Evolutionary conservation across 2,113 vertebrate genomes (phyloP).

Genomic region (Orientallactaga bullata): DNA sequence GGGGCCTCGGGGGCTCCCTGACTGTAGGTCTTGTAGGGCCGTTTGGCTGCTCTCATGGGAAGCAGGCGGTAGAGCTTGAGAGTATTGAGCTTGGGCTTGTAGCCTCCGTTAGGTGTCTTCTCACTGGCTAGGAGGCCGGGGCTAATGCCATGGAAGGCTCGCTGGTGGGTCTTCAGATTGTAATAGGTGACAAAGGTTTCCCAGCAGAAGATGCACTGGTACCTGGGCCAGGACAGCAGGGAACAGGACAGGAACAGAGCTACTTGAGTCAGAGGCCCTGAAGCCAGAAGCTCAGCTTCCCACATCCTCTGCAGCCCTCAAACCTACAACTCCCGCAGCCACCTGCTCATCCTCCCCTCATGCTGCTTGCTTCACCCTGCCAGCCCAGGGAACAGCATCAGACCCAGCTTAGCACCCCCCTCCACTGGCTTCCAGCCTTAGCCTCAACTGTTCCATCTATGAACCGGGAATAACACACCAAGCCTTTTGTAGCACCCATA

Average conservation of each 20-base stretch:
- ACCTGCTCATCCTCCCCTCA: background rate
- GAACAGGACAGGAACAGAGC: constrained; percentile 62
- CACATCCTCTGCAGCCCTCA: background rate
- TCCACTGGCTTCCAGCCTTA: background rate
- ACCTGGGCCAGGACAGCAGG: constrained; percentile 84
- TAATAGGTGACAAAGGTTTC: constrained; percentile 98
- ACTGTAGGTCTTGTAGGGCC: constrained; percentile 96
- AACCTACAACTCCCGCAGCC: background rate
- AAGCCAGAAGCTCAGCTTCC: constrained; percentile 16
- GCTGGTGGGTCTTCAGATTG: constrained; percentile 97
- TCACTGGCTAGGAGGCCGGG: constrained; percentile 95
- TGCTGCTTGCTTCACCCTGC: background rate
- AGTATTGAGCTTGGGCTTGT: constrained; percentile 95
- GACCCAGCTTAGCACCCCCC: background rate
- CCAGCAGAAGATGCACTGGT: constrained; percentile 98
- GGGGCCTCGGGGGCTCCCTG: constrained; percentile 88
- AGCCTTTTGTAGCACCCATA: background rate
- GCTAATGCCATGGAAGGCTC: constrained; percentile 94
- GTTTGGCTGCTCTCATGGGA: constrained; percentile 95
- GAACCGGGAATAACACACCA: constrained; percentile 1
- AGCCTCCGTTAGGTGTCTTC: constrained; percentile 96
- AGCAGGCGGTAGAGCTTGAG: constrained; percentile 96
- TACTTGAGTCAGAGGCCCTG: constrained; percentile 30
- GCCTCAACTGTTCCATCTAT: background rate
- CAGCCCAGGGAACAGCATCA: background rate